Percentiles rank a stretch among this genome's conserved stretches.
Evolutionary conservation across 2,888 invertebrate species (phyloP).

Genomic region (Idaea dimidiata): DNA sequence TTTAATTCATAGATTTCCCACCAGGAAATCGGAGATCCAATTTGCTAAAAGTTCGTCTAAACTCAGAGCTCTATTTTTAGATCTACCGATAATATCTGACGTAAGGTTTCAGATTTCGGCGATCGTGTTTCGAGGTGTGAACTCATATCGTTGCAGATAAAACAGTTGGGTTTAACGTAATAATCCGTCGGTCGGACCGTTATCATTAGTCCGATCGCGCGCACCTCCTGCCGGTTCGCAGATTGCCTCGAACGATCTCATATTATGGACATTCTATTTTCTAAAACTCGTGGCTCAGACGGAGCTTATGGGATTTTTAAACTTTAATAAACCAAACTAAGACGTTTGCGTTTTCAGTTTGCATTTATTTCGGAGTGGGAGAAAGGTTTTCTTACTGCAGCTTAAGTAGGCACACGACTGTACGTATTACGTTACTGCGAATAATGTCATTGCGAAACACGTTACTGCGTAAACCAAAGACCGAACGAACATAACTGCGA

Average conservation of each 20-base stretch:
- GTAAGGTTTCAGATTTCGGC: conserved; percentile 46
- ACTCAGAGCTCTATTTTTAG: conserved; percentile 15
- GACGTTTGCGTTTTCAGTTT: neutral
- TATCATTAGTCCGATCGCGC: conserved; percentile 75
- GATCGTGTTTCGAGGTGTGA: conserved; percentile 49
- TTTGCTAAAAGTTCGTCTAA: neutral
- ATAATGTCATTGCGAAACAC: too few species aligned
- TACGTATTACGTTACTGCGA: too few species aligned
- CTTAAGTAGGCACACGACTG: too few species aligned
- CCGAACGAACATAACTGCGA: too few species aligned
- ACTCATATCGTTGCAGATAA: conserved; percentile 48
- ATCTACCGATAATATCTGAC: conserved; percentile 15
- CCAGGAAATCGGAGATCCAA: neutral
- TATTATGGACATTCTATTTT: conserved; percentile 47
- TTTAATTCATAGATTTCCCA: too few species aligned
- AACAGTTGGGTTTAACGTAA: conserved; percentile 74
- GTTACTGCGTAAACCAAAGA: too few species aligned
- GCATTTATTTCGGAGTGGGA: neutral
- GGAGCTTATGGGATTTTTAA: conserved; percentile 15
- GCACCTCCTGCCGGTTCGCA: conserved; percentile 74
- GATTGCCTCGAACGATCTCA: conserved; percentile 66
- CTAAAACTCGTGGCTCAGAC: conserved; percentile 26
- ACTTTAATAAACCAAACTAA: conserved; percentile 1
- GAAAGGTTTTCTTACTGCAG: neutral
- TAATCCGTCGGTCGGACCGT: conserved; percentile 71